These are phyloP conservation scores for Agrotis clavis DNA, from an alignment of 2,888 invertebrate species.

Conservation along the genomic window DNA sequence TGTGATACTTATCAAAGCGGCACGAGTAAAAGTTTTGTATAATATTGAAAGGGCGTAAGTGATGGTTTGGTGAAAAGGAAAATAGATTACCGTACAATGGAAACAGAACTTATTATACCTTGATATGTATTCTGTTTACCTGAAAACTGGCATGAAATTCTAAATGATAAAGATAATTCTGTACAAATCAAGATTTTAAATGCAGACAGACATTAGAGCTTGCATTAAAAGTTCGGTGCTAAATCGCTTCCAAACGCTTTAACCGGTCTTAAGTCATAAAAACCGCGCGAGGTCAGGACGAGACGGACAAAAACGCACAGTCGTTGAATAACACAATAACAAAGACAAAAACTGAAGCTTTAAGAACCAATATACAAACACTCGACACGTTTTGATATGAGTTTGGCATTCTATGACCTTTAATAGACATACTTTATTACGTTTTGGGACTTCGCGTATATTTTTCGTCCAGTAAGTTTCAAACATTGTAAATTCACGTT, in stretches of 20 bases:
- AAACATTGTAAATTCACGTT: slow-evolving; percentile 25
- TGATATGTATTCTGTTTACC: slow-evolving; percentile 21
- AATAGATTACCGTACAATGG: neutral
- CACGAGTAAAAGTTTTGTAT: slow-evolving; percentile 57
- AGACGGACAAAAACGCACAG: slow-evolving; percentile 53
- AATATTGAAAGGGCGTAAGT: slow-evolving; percentile 36
- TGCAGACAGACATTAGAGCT: neutral
- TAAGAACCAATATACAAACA: slow-evolving; percentile 50
- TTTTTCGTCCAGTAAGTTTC: slow-evolving; percentile 4
- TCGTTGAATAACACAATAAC: slow-evolving; percentile 58
- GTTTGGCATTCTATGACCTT: slow-evolving; percentile 45
- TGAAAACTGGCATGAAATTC: neutral
- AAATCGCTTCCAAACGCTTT: slow-evolving; percentile 50
- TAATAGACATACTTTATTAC: neutral
- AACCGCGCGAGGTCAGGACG: slow-evolving; percentile 57
- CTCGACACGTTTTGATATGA: slow-evolving; percentile 16
- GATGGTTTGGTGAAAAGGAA: neutral
- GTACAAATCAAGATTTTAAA: neutral
- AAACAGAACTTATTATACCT: slow-evolving; percentile 9
- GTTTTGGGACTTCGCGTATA: slow-evolving; percentile 6
- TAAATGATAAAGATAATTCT: neutral
- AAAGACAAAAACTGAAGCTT: slow-evolving; percentile 50
- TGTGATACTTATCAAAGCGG: slow-evolving; percentile 48
- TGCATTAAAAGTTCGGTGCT: slow-evolving; percentile 21
- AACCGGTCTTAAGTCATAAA: slow-evolving; percentile 44